phyloP scores from a whole-genome alignment of 1,140 invertebrate species.

The Scaptodrosophila lebanonensis region DNA sequence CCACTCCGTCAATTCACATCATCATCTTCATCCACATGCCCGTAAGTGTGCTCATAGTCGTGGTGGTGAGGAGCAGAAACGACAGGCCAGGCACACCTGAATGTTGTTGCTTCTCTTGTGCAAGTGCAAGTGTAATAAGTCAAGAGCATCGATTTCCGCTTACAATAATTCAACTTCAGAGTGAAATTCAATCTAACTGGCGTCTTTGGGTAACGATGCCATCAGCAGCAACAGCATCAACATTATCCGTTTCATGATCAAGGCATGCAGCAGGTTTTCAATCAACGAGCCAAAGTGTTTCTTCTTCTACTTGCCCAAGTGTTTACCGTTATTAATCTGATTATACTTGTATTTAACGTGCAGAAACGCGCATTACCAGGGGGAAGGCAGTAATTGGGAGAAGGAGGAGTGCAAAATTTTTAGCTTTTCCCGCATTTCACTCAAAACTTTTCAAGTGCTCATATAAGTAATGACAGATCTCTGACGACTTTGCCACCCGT shows the following conservation, averaged over 20 bases:
- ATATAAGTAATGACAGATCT: slow-evolving; percentile 68
- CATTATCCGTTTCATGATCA: too few species aligned
- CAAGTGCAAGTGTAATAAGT: slow-evolving; percentile 49
- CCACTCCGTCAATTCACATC: slow-evolving; percentile 7
- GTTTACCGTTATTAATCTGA: slow-evolving; percentile 72
- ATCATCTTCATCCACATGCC: not conserved
- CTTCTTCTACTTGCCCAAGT: slow-evolving; percentile 34
- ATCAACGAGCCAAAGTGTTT: slow-evolving; percentile 37
- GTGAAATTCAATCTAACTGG: slow-evolving; percentile 58
- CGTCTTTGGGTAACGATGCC: not conserved
- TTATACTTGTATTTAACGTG: slow-evolving; percentile 63
- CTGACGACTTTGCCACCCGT: slow-evolving; percentile 39
- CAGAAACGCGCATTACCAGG: slow-evolving; percentile 1
- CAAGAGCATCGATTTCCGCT: slow-evolving; percentile 66
- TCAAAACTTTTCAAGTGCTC: slow-evolving; percentile 71
- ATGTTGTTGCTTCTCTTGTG: too few species aligned
- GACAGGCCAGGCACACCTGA: too few species aligned
- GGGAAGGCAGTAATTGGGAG: not conserved
- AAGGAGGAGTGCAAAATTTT: slow-evolving; percentile 1
- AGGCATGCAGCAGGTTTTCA: slow-evolving; percentile 24
- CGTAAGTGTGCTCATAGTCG: too few species aligned
- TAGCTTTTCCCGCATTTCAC: slow-evolving; percentile 50
- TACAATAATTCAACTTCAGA: slow-evolving; percentile 63
- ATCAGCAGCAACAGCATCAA: too few species aligned
- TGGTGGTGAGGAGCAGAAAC: too few species aligned